phyloP scores from a whole-genome alignment of 2,113 vertebrate species.

The Synodontis membranacea region DNA sequence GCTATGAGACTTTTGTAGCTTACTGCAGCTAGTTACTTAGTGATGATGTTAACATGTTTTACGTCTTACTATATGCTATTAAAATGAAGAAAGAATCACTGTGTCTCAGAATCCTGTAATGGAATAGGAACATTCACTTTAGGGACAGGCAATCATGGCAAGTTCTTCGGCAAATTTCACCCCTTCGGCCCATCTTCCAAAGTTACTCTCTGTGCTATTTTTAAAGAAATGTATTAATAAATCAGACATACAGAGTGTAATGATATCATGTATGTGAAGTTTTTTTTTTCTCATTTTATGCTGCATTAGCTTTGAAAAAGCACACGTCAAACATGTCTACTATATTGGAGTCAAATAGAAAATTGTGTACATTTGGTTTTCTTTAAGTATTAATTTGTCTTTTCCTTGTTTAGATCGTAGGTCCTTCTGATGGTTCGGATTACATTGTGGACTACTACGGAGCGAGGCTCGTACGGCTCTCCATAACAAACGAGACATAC shows the following conservation, averaged over 20 bases:
- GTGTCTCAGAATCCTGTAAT: neutral
- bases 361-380: constrained; percentile 1
- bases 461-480: constrained; percentile 85
- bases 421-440: constrained; percentile 92
- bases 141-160: neutral
- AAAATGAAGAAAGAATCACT: neutral
- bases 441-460: constrained; percentile 99
- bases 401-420: constrained; percentile 82
- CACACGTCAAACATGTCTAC: neutral
- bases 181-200: neutral
- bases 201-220: neutral
- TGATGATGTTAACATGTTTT: neutral
- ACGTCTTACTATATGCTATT: neutral
- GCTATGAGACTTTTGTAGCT: neutral
- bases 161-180: neutral
- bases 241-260: neutral
- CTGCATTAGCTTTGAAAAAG: neutral
- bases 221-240: neutral
- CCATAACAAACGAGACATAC: constrained; percentile 92
- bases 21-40: neutral
- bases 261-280: neutral
- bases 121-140: neutral
- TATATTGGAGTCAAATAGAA: neutral
- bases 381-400: neutral
- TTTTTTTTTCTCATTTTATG: neutral